A percentile compares a stretch with the other conserved stretches of the same genome.
These are phyloP conservation scores for Peucedramus taeniatus DNA, from an alignment of 2,113 vertebrate species.

Conservation along the genomic window DNA sequence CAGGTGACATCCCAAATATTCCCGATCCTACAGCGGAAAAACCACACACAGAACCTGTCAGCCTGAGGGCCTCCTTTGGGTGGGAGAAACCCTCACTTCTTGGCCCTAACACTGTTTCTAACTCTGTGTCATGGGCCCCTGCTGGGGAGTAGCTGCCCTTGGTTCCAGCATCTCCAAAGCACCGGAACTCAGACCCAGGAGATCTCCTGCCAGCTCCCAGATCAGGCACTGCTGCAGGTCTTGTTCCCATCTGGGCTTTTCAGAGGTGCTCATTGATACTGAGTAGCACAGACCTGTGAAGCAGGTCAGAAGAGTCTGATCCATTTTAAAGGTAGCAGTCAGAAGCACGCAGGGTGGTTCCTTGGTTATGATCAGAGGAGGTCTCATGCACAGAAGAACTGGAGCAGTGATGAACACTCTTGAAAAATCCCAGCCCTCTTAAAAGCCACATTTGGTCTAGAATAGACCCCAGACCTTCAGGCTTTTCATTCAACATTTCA, in stretches of 20 bases:
- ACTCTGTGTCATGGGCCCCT: accelerated
- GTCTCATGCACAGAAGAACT: background rate
- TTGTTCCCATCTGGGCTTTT: background rate
- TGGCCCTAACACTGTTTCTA: background rate
- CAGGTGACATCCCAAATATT: background rate
- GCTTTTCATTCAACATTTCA: background rate
- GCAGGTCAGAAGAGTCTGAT: background rate
- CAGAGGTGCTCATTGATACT: background rate
- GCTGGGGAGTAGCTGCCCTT: background rate
- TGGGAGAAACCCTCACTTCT: background rate
- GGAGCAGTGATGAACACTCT: background rate
- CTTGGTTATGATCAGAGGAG: background rate
- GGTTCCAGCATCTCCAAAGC: background rate
- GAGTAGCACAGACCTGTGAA: background rate
- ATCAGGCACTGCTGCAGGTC: background rate
- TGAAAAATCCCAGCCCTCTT: background rate
- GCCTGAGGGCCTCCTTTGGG: accelerated
- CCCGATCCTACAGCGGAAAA: background rate
- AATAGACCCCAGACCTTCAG: background rate
- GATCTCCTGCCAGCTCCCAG: background rate
- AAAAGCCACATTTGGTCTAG: background rate
- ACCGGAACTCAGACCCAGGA: background rate
- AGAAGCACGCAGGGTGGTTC: background rate
- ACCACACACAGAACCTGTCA: accelerated
- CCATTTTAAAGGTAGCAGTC: background rate